Evolutionary conservation across 2,113 vertebrate species (phyloP).

Genomic region (Typhlomys cinereus): DNA sequence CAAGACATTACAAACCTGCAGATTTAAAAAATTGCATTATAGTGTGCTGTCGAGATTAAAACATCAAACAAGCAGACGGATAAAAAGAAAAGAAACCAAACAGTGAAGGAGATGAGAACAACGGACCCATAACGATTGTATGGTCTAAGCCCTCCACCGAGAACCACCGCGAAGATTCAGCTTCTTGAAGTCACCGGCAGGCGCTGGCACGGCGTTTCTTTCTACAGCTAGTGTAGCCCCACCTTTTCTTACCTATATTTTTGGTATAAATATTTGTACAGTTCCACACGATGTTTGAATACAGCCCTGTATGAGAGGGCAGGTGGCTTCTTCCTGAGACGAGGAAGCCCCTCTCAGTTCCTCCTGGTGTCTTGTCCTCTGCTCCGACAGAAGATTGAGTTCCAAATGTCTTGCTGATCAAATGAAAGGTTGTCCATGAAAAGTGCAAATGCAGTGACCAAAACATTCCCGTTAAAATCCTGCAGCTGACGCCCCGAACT

Average conservation of each 20-base stretch:
- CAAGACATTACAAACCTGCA: conserved; percentile 89
- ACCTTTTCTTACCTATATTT: conserved; percentile 87
- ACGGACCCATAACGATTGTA: conserved; percentile 80
- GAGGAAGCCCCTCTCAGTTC: conserved; percentile 85
- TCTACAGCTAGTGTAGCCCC: conserved; percentile 85
- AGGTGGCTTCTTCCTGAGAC: conserved; percentile 82
- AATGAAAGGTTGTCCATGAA: conserved; percentile 93
- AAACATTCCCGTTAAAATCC: conserved; percentile 93
- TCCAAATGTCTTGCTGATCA: conserved; percentile 92
- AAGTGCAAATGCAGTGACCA: conserved; percentile 93
- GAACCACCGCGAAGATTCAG: conserved; percentile 84
- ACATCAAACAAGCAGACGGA: conserved; percentile 79
- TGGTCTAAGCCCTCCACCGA: conserved; percentile 84
- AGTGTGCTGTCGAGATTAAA: conserved; percentile 89
- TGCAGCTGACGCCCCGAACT: conserved; percentile 88
- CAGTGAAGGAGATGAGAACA: conserved; percentile 87
- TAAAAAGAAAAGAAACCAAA: conserved; percentile 64
- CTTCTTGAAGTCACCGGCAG: conserved; percentile 85
- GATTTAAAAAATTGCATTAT: conserved; percentile 91
- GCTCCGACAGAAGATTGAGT: conserved; percentile 91
- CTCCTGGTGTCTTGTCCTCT: conserved; percentile 86
- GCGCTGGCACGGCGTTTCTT: conserved; percentile 84
- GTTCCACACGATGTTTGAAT: conserved; percentile 91
- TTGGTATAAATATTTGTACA: conserved; percentile 92
- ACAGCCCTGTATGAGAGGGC: conserved; percentile 90